Conservation (phyloP, 1,140 invertebrate species). For the Medauroidea extradentata region DNA sequence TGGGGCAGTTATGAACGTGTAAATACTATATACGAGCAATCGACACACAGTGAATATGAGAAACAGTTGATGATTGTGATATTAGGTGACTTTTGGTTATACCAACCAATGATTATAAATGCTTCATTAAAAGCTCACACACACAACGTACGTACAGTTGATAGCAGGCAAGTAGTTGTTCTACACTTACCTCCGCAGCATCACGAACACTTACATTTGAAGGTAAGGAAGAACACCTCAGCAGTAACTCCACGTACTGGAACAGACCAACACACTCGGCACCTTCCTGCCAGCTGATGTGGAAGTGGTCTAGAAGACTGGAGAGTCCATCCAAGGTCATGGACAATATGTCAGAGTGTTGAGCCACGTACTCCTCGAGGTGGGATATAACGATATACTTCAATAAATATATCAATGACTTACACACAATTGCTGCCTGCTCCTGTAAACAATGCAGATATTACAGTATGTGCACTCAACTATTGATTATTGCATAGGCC, state of each 20-base stretch:
- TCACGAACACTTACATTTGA: slow-evolving; percentile 47
- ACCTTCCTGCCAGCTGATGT: slow-evolving; percentile 68
- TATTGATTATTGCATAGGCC: no score
- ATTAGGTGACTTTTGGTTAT: no score
- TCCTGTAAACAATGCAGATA: slow-evolving; percentile 48
- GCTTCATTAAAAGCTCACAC: no score
- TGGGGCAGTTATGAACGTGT: no score
- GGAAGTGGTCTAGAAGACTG: slow-evolving; percentile 59
- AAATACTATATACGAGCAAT: no score
- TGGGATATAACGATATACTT: slow-evolving; percentile 50
- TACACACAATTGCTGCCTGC: slow-evolving; percentile 62
- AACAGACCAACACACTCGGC: slow-evolving; percentile 60
- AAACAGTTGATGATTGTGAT: no score
- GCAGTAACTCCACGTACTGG: slow-evolving; percentile 48
- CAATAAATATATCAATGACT: slow-evolving; percentile 60
- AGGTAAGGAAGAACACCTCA: slow-evolving; percentile 48
- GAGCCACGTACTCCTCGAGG: slow-evolving; percentile 31
- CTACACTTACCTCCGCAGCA: no score
- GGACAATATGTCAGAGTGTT: slow-evolving; percentile 46
- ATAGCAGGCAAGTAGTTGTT: no score
- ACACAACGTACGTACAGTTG: no score
- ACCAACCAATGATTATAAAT: no score
- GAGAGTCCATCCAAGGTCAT: slow-evolving; percentile 57
- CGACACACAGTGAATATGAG: no score
- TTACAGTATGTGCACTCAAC: no score